Percentiles rank a stretch among this genome's conserved stretches.
These are phyloP conservation scores for Melierax canorus DNA, from an alignment of 2,113 vertebrate species.

Conservation along the genomic window DNA sequence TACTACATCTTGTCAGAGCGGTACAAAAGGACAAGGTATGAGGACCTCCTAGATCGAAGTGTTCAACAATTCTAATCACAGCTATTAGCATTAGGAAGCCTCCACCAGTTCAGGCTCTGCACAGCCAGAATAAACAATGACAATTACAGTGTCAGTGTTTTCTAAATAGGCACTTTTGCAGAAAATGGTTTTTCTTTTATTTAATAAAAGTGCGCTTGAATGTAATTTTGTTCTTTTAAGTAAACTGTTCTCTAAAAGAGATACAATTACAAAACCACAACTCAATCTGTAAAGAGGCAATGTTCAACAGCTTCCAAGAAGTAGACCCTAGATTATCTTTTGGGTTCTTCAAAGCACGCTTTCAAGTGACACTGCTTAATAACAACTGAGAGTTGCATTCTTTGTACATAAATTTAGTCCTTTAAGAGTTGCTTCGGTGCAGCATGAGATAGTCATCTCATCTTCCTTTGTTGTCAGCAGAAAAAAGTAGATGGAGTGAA, in stretches of 20 bases:
- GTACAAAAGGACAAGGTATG: not conserved
- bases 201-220: slow-evolving; percentile 7
- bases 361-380: not conserved
- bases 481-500: not conserved
- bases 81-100: not conserved
- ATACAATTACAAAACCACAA: slow-evolving; percentile 16
- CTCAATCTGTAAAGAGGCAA: not conserved
- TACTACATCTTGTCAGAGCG: not conserved
- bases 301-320: not conserved
- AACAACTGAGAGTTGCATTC: not conserved
- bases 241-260: slow-evolving; percentile 3
- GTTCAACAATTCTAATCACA: not conserved
- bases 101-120: not conserved
- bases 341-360: not conserved
- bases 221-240: slow-evolving; percentile 37
- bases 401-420: not conserved
- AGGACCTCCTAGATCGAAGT: not conserved
- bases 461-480: not conserved
- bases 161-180: not conserved
- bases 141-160: not conserved
- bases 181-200: slow-evolving; percentile 28
- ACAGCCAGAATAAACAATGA: not conserved
- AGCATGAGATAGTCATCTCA: not conserved
- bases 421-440: not conserved
- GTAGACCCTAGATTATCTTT: not conserved